These are phyloP conservation scores for Plagiodera versicolora DNA, from an alignment of 2,888 invertebrate species.

Conservation along the genomic window DNA sequence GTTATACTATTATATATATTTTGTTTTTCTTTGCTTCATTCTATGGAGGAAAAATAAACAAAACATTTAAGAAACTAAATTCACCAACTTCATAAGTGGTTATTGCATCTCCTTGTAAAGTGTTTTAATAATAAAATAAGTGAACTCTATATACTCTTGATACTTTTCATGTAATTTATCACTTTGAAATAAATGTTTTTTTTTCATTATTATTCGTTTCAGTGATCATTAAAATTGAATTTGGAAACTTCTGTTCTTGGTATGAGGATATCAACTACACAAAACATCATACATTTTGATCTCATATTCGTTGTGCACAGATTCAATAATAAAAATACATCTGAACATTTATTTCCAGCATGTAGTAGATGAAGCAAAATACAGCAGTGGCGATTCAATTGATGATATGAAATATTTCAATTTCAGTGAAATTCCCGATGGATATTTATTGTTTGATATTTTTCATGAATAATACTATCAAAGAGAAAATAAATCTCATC, in stretches of 20 bases:
- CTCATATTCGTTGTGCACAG: constrained; percentile 9
- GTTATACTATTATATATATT: no score
- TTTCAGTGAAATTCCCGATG: not conserved
- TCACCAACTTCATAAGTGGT: no score
- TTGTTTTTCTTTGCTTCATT: no score
- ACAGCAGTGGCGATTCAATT: constrained; percentile 22
- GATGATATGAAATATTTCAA: constrained; percentile 14
- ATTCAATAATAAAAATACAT: constrained; percentile 1
- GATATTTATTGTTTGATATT: not conserved
- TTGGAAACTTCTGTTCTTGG: not conserved
- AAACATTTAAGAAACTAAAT: no score
- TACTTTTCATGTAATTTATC: no score
- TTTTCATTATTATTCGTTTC: not conserved
- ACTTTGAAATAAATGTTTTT: no score
- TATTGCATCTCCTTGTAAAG: no score
- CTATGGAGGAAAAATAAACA: no score
- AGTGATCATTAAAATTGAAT: not conserved
- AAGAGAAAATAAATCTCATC: not conserved
- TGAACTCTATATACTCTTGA: no score
- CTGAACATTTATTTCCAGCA: constrained; percentile 13
- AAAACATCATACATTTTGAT: constrained; percentile 18
- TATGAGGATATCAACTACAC: not conserved
- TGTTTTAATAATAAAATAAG: no score
- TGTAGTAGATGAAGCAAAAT: constrained; percentile 24
- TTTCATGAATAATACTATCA: not conserved